Evolutionary conservation across 2,113 vertebrate species (phyloP).

Genomic region (Aldabrachelys gigantea): DNA sequence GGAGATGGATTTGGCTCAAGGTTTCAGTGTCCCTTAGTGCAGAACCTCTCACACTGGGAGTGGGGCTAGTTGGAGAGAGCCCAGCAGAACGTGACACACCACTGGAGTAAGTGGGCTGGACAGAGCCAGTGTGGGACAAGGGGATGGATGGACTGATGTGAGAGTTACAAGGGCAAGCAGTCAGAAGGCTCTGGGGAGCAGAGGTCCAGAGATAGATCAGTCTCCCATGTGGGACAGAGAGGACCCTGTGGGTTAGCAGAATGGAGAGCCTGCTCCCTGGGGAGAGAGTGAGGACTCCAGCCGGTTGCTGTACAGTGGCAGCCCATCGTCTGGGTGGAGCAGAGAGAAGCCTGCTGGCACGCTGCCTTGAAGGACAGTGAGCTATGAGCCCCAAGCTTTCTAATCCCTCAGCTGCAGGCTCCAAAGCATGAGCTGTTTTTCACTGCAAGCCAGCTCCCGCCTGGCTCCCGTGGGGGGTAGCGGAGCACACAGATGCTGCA

Average conservation of each 20-base stretch:
- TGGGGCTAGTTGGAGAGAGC: background rate
- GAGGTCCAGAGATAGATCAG: background rate
- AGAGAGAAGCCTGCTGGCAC: background rate
- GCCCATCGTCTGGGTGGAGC: background rate
- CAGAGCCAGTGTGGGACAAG: background rate
- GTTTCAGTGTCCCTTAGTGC: background rate
- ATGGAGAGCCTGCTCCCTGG: background rate
- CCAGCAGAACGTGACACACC: background rate
- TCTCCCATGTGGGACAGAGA: background rate
- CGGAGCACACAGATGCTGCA: background rate
- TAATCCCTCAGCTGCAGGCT: background rate
- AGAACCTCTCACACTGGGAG: background rate
- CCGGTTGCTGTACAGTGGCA: fast-evolving
- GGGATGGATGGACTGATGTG: background rate
- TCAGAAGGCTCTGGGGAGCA: background rate
- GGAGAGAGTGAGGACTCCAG: fast-evolving
- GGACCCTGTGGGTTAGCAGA: background rate
- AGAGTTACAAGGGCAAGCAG: background rate
- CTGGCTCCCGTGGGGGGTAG: background rate
- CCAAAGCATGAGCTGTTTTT: background rate
- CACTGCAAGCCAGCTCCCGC: background rate
- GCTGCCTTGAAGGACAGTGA: background rate
- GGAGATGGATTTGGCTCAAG: background rate
- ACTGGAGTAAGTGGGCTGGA: background rate
- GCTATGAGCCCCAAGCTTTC: background rate